These are phyloP conservation scores for Psococerastis gibbosa DNA, from an alignment of 2,888 invertebrate species.

Conservation along the genomic window DNA sequence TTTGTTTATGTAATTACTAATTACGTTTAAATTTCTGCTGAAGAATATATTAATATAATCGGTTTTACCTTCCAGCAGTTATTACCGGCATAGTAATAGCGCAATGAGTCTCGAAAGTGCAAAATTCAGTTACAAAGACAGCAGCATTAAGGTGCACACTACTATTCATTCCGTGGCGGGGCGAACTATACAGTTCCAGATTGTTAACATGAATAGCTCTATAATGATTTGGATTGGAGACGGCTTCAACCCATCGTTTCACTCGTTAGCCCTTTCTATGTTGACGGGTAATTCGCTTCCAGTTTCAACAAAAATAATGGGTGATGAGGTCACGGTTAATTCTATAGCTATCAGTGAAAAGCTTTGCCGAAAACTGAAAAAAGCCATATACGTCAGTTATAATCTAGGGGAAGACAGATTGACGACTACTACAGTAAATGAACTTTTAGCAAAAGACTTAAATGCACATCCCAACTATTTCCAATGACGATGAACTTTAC, in stretches of 20 bases:
- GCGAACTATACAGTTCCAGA: conserved; percentile 16
- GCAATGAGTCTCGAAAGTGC: no score
- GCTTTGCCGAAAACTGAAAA: conserved; percentile 23
- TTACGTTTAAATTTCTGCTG: no score
- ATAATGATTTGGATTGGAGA: conserved; percentile 26
- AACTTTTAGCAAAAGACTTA: no score
- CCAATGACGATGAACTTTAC: no score
- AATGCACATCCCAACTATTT: no score
- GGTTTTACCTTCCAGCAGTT: no score
- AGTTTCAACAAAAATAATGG: conserved; percentile 25
- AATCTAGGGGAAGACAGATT: conserved; percentile 22
- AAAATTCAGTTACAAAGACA: not conserved
- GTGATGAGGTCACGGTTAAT: conserved; percentile 20
- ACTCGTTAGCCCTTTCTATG: conserved; percentile 24
- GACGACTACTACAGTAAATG: no score
- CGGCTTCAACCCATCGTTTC: conserved; percentile 20
- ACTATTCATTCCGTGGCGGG: conserved; percentile 8
- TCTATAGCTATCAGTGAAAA: conserved; percentile 24
- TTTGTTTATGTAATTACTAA: no score
- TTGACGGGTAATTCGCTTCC: no score
- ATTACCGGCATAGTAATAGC: no score
- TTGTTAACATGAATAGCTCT: conserved; percentile 24
- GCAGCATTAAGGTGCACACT: not conserved
- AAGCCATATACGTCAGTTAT: conserved; percentile 26
- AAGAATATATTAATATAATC: no score